Percentiles rank a stretch among this genome's conserved stretches.
phyloP scores from a whole-genome alignment of 37 sponge, comb jelly and placozoan species.

The Hexactinellida sp. region DNA sequence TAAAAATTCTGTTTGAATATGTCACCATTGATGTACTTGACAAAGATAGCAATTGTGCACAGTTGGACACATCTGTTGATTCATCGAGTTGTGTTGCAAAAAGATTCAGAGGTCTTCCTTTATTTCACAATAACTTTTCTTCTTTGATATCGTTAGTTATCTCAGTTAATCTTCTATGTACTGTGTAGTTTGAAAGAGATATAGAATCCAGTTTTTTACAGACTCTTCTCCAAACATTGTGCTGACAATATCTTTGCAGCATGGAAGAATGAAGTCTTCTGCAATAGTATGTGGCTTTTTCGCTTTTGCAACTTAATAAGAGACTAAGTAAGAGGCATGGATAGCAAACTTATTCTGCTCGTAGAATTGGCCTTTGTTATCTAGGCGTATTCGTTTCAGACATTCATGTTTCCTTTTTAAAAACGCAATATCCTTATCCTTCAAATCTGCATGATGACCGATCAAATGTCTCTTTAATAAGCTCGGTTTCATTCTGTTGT shows the following conservation, averaged over 20 bases:
- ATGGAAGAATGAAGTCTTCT: neutral
- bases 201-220: neutral
- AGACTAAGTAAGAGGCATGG: neutral
- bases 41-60: conserved; percentile 16
- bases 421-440: neutral
- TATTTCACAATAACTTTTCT: conserved; percentile 1
- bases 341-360: neutral
- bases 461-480: neutral
- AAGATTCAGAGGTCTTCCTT: conserved; percentile 5
- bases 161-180: neutral
- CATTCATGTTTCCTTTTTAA: neutral
- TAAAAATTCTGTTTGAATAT: neutral
- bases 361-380: neutral
- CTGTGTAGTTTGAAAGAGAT: conserved; percentile 7
- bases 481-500: neutral
- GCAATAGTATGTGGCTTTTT: conserved; percentile 2
- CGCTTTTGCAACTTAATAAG: neutral
- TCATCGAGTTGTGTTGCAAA: neutral
- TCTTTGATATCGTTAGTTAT: neutral
- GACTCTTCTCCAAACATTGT: neutral
- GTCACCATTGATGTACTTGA: neutral
- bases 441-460: neutral
- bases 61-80: neutral
- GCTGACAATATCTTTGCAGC: conserved; percentile 1
- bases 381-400: neutral